Conservation (phyloP, 2,888 invertebrate species). For the Deilephila elpenor region DNA sequence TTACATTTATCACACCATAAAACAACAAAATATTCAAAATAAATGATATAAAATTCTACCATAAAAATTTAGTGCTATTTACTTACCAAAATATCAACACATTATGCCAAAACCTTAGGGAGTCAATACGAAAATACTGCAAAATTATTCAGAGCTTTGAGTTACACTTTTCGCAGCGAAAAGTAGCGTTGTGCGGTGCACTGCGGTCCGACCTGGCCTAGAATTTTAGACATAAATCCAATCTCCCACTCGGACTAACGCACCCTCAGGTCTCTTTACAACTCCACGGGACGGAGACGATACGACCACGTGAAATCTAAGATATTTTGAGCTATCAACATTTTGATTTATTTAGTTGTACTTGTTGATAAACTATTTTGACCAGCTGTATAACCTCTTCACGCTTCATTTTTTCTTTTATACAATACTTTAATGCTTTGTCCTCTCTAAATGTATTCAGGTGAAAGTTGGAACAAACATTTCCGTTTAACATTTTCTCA, state of each 20-base stretch:
- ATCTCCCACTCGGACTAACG: conserved; percentile 31
- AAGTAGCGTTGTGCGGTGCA: conserved; percentile 38
- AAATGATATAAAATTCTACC: not conserved
- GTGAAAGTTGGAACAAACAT: too few species aligned
- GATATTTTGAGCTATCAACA: too few species aligned
- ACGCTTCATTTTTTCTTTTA: too few species aligned
- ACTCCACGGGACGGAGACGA: not conserved
- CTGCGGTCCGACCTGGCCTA: conserved; percentile 38
- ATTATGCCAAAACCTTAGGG: not conserved
- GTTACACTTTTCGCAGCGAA: conserved; percentile 40
- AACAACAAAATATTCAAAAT: not conserved
- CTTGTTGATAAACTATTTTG: too few species aligned
- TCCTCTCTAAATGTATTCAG: too few species aligned
- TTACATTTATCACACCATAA: too few species aligned
- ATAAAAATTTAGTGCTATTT: not conserved
- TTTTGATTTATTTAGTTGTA: too few species aligned
- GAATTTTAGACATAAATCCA: conserved; percentile 43
- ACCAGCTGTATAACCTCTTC: too few species aligned
- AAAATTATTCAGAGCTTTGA: conserved; percentile 14
- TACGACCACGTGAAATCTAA: not conserved
- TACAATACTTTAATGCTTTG: too few species aligned
- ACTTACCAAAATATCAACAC: not conserved
- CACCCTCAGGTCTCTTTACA: conserved; percentile 2
- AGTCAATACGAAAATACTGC: conserved; percentile 4
- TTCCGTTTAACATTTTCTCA: too few species aligned